A percentile compares a stretch with the other conserved stretches of the same genome.
phyloP scores from a whole-genome alignment of 2,113 vertebrate genomes.

The Eidolon helvum region DNA sequence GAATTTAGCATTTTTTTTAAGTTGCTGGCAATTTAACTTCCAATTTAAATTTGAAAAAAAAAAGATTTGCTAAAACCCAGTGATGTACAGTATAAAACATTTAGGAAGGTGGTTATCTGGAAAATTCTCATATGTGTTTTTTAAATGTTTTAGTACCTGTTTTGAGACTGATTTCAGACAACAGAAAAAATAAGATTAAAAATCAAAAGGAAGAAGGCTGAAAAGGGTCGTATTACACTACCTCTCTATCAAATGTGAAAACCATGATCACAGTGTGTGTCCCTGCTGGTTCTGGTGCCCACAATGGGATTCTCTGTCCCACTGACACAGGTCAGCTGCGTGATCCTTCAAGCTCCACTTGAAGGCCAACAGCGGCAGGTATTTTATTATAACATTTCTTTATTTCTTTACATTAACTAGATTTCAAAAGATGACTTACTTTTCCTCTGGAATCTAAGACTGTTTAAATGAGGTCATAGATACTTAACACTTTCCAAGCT shows the following conservation, averaged over 20 bases:
- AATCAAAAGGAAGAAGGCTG: background rate
- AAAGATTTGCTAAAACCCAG: background rate
- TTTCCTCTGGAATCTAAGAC: background rate
- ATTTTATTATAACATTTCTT: background rate
- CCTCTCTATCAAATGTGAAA: background rate
- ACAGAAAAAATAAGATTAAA: background rate
- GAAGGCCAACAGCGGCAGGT: background rate
- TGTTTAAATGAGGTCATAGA: background rate
- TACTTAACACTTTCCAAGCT: background rate
- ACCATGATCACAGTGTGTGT: background rate
- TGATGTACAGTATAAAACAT: background rate
- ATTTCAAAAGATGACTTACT: background rate
- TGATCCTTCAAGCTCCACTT: background rate
- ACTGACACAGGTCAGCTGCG: background rate
- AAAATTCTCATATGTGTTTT: background rate
- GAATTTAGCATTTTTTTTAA: background rate
- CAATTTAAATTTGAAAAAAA: background rate
- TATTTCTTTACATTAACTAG: background rate
- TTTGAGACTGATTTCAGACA: background rate
- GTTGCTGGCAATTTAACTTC: slow-evolving; percentile 16
- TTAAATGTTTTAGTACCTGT: background rate
- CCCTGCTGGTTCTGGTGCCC: background rate
- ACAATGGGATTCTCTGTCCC: background rate
- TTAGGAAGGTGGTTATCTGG: background rate
- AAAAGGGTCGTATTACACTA: background rate